Evolutionary conservation across 2,797 vertebrate genomes (phyloP), one percentile per base, ranked within the genome.

Genomic region (Petrocephalus schoutedeni): DNA sequence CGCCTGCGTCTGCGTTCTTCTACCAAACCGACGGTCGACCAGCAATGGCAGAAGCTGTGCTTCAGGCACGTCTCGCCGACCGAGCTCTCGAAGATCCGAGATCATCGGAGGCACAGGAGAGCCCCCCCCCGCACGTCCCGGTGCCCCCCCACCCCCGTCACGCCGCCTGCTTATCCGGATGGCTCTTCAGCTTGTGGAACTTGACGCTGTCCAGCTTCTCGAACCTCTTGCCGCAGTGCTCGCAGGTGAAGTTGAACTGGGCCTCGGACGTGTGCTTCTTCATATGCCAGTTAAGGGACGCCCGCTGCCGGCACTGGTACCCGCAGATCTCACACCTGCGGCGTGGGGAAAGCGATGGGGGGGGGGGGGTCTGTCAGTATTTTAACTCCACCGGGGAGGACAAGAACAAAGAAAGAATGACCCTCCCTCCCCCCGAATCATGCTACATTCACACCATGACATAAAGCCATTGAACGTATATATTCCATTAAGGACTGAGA

Each of bases 201-300:
- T 98, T 98, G 56, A 98, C 97, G 8, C 97, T 98, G 93, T 98
- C 97, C 86, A 97, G 92, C 91, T 97, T 98, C 94, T 98, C 97
- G 0, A 98, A 98, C 90, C 96, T 94, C 89, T 98, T 98, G 86
- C 96, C 94, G 0, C 97, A 98, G 94, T 96, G 95, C 90, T 98
- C 97, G 0, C 97, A 98, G 36, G 97, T 97, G 94, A 96, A 98
- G 93, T 96, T 97, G 95, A 96, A 98, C 91, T 96, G 97, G 3
- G 96, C 95, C 77, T 97, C 96, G 0, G 96, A 92, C 0, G 95
- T 96, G 92, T 98, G 98, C 67, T 98, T 97, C 94, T 97, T 96
- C 97, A 98, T 99, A 94, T 99, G 98, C 98, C 98, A 99, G 91
- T 97, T 99, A 56, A 98, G 96, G 0, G 98, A 98, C 0, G 98